phyloP scores from a whole-genome alignment of 1,140 invertebrate genomes.

The Brachionus rotundiformis region DNA sequence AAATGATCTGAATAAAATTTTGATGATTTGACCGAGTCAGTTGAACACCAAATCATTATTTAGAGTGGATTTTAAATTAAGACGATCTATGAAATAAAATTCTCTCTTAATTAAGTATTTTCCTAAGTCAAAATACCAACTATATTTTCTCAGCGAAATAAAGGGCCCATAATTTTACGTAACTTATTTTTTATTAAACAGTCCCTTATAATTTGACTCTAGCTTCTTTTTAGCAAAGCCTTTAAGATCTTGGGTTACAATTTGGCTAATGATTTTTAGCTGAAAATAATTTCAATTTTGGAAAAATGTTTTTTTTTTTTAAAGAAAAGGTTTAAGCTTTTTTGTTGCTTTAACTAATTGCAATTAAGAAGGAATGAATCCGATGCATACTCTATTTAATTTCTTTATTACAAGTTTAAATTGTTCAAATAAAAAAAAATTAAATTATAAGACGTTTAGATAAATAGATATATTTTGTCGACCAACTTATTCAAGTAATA shows the following conservation, averaged over 20 bases:
- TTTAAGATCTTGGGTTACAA: conserved; percentile 40
- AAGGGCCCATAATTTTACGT: conserved; percentile 16
- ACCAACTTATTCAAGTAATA: background rate
- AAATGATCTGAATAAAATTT: background rate
- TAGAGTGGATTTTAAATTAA: background rate
- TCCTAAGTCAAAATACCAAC: conserved; percentile 8
- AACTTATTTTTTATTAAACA: conserved; percentile 4
- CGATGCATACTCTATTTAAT: conserved; percentile 10
- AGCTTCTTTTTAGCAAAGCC: background rate
- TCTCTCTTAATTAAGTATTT: background rate
- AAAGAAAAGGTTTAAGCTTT: background rate
- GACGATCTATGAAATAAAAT: background rate
- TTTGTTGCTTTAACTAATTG: conserved; percentile 7
- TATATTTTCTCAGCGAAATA: background rate
- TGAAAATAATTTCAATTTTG: conserved; percentile 11
- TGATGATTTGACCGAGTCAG: conserved; percentile 1
- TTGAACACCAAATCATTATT: background rate
- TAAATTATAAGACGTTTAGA: conserved; percentile 38
- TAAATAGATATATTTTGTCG: background rate
- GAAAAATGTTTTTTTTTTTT: background rate
- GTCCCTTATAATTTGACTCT: background rate
- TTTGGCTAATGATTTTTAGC: background rate
- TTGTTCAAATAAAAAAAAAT: conserved; percentile 1
- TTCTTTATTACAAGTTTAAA: background rate
- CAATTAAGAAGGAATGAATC: background rate